Conservation (phyloP, 2,797 vertebrate species). For the Sebastes variabilis region DNA sequence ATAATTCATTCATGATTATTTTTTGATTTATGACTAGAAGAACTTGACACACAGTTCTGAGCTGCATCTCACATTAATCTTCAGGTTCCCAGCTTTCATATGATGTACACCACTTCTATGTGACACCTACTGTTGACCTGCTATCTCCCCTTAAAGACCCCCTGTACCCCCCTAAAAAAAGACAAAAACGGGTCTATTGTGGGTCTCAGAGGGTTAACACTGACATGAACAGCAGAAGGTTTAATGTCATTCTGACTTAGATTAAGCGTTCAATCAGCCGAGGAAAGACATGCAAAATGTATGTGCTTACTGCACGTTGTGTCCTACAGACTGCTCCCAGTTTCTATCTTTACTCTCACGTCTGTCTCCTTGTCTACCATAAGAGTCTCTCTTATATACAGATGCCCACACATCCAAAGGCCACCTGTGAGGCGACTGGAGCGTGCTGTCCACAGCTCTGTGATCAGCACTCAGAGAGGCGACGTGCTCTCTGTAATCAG, state of each 20-base stretch:
- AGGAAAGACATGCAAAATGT: background rate
- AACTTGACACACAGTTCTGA: no score
- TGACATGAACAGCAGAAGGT: background rate
- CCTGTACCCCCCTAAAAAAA: no score
- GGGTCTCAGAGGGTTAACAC: no score
- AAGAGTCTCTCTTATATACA: background rate
- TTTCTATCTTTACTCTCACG: background rate
- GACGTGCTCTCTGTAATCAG: slow-evolving; percentile 63
- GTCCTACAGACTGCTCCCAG: background rate
- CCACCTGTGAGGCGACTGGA: slow-evolving; percentile 49
- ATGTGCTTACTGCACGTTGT: background rate
- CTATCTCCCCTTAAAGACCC: fast-evolving
- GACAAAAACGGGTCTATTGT: no score
- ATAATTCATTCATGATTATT: no score
- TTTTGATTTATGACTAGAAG: fast-evolving
- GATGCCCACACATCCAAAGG: slow-evolving; percentile 40
- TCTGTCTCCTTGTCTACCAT: background rate
- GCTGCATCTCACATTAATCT: no score
- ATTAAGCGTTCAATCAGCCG: background rate
- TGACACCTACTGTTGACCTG: no score
- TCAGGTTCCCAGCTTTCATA: no score
- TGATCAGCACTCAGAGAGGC: slow-evolving; percentile 49
- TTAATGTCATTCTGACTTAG: background rate
- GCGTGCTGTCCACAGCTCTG: slow-evolving; percentile 50
- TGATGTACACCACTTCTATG: no score